phyloP scores from a whole-genome alignment of 2,797 vertebrate genomes.

The Notamacropus eugenii region DNA sequence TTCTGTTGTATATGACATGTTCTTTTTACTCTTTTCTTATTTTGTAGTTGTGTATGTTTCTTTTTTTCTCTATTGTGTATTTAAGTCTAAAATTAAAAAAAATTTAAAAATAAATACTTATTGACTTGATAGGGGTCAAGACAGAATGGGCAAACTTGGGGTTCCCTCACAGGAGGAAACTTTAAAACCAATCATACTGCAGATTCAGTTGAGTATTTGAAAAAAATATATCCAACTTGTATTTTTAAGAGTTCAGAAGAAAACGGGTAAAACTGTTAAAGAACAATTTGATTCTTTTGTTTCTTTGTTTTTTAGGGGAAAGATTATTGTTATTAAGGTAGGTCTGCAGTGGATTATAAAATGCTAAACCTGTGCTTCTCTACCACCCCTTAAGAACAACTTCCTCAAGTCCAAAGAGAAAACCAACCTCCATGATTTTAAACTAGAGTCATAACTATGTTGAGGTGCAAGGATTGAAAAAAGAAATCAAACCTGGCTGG shows the following conservation, averaged over 20 bases:
- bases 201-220: neutral
- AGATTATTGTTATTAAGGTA: neutral
- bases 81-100: too few relatives aligned
- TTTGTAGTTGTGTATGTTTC: too few relatives aligned
- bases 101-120: neutral
- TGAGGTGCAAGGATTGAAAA: neutral
- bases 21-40: too few relatives aligned
- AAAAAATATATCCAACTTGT: neutral
- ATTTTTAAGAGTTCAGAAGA: neutral
- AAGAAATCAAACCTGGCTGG: neutral
- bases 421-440: neutral
- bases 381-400: neutral
- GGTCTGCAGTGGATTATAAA: neutral
- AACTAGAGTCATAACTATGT: neutral
- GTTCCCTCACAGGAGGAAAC: neutral
- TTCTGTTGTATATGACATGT: too few relatives aligned
- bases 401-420: neutral
- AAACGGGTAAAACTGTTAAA: neutral
- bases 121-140: neutral
- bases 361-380: fast-evolving
- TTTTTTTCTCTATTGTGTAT: too few relatives aligned
- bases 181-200: neutral
- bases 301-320: neutral
- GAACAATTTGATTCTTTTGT: neutral
- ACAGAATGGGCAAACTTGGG: neutral